phyloP scores from a whole-genome alignment of 2,797 vertebrate species.

The Poeciliopsis turneri region DNA sequence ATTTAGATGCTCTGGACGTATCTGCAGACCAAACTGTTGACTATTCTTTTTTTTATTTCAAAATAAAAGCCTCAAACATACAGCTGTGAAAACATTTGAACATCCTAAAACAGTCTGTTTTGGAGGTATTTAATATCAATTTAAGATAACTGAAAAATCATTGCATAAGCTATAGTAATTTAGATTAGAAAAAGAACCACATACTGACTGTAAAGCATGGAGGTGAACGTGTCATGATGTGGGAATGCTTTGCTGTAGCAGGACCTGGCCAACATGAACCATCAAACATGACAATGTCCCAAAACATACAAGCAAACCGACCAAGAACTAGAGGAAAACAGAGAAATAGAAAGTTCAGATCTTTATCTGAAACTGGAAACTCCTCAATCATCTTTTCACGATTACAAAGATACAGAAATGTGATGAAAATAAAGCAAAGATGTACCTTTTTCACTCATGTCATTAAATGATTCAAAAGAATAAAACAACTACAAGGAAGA shows the following conservation, averaged over 20 bases:
- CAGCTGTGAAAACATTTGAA: not conserved
- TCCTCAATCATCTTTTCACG: not conserved
- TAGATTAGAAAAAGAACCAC: not conserved
- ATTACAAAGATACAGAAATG: not conserved
- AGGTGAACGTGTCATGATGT: not conserved
- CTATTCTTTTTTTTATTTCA: not conserved
- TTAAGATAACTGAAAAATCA: not conserved
- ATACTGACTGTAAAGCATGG: not conserved
- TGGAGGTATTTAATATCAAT: not conserved
- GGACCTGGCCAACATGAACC: not conserved
- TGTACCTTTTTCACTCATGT: not conserved
- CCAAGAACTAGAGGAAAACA: not conserved
- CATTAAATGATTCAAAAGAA: not conserved
- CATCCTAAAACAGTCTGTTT: not conserved
- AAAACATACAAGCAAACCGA: not conserved
- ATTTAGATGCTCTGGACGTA: not conserved
- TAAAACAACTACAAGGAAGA: not conserved
- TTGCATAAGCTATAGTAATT: not conserved
- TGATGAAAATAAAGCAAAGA: not conserved
- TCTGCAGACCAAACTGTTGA: not conserved
- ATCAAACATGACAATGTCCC: not conserved
- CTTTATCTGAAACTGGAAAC: not conserved
- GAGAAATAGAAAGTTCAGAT: not conserved
- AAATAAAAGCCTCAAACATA: not conserved
- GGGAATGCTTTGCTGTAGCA: not conserved